Conservation (phyloP, 2,888 invertebrate genomes). For the Xanthostigma xanthostigma region DNA sequence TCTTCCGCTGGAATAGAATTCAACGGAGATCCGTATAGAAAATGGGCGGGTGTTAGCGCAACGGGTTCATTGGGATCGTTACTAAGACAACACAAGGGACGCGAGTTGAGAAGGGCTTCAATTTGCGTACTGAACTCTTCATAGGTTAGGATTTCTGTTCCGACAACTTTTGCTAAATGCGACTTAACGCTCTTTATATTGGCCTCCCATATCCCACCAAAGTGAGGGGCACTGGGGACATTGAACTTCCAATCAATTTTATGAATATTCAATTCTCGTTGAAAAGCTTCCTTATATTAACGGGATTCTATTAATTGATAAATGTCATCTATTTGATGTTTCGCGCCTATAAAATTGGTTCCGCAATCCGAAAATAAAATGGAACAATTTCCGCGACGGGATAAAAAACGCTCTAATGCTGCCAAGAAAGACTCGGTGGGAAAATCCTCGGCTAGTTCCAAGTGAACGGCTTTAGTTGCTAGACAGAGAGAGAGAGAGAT, state of each 20-base stretch:
- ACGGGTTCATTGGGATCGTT: too few species aligned
- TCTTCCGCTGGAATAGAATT: too few species aligned
- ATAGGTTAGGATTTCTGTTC: too few species aligned
- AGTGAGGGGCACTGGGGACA: not conserved
- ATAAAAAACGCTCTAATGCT: conserved; percentile 15
- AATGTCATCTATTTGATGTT: conserved; percentile 5
- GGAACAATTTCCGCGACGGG: conserved; percentile 13
- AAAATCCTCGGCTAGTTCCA: conserved; percentile 14
- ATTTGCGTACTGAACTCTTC: too few species aligned
- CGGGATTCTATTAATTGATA: not conserved
- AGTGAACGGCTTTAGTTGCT: conserved; percentile 15
- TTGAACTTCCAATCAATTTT: conserved; percentile 8
- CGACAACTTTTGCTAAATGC: too few species aligned
- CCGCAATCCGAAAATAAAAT: conserved; percentile 17
- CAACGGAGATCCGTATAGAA: too few species aligned
- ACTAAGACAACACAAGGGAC: too few species aligned
- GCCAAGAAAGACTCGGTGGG: conserved; percentile 13
- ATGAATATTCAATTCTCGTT: conserved; percentile 1
- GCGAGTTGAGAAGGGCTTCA: too few species aligned
- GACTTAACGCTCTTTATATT: too few species aligned
- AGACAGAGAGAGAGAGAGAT: too few species aligned
- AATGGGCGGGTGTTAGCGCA: too few species aligned
- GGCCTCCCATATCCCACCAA: too few species aligned
- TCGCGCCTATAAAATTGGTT: conserved; percentile 16
- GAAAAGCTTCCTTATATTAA: conserved; percentile 1